Evolutionary conservation across 2,797 vertebrate species (phyloP).

Genomic region (Labeo calbasu): DNA sequence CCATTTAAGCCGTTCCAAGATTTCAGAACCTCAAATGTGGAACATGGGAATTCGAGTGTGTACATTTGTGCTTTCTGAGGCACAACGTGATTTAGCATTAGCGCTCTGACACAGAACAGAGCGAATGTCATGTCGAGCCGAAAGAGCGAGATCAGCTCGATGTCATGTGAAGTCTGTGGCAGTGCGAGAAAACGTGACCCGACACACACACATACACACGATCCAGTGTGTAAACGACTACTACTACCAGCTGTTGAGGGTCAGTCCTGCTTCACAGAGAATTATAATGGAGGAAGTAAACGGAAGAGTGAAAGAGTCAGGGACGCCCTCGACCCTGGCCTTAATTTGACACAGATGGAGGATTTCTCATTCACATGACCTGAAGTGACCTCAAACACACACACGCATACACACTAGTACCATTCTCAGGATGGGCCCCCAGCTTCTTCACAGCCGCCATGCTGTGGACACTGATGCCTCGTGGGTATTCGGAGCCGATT

Average conservation of each 20-base stretch:
- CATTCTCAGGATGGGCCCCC: constrained; percentile 78
- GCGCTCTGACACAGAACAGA: constrained; percentile 23
- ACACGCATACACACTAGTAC: constrained; percentile 70
- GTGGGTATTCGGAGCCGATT: constrained; percentile 80
- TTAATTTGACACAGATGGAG: constrained; percentile 80
- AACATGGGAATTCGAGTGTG: constrained; percentile 44
- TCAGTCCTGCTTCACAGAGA: constrained; percentile 12
- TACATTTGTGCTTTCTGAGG: constrained; percentile 43
- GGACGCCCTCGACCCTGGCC: constrained; percentile 40
- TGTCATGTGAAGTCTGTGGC: constrained; percentile 44
- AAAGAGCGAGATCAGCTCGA: constrained; percentile 41
- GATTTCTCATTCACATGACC: constrained; percentile 81
- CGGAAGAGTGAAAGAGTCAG: background rate
- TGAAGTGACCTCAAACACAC: constrained; percentile 60
- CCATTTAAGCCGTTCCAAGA: background rate
- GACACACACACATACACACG: constrained; percentile 31
- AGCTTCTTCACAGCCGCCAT: constrained; percentile 90
- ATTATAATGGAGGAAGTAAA: background rate
- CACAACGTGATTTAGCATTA: constrained; percentile 58
- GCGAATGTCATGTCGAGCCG: constrained; percentile 16
- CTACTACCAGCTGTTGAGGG: constrained; percentile 32
- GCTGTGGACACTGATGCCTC: constrained; percentile 86
- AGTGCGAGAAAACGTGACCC: constrained; percentile 37
- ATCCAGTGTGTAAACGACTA: constrained; percentile 19
- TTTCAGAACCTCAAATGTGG: constrained; percentile 6